Conservation (phyloP, 2,113 vertebrate species). For the Melanocharis versteri region DNA sequence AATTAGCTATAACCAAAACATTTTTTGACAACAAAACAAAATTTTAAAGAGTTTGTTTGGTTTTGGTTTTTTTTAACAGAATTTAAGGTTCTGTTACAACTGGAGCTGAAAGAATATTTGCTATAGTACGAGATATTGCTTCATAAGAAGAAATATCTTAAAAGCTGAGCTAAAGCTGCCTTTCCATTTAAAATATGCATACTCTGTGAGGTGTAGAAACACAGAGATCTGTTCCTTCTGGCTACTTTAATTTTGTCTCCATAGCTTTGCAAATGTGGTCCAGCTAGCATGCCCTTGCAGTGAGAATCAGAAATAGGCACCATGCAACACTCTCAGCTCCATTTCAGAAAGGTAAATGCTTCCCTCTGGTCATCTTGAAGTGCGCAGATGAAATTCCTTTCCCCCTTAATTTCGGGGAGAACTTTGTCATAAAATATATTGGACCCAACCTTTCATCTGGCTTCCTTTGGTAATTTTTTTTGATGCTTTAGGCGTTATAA, state of each 20-base stretch:
- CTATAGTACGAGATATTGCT: neutral
- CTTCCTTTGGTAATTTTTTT: neutral
- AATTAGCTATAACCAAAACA: neutral
- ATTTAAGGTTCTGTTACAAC: neutral
- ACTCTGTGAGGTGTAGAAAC: neutral
- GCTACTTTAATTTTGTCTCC: neutral
- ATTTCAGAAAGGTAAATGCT: slow-evolving; percentile 8
- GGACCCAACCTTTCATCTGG: neutral
- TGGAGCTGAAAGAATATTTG: neutral
- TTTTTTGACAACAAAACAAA: neutral
- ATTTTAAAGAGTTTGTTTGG: neutral
- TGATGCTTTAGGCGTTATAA: neutral
- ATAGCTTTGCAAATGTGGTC: neutral
- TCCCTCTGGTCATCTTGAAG: neutral
- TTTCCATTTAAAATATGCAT: neutral
- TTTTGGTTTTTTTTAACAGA: neutral
- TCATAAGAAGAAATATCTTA: neutral
- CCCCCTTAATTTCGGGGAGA: neutral
- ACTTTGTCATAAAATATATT: neutral
- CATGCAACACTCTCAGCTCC: neutral
- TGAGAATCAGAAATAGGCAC: neutral
- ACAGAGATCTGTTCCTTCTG: neutral
- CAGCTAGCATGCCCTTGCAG: neutral
- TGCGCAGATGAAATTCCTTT: neutral
- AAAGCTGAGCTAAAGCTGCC: neutral